Evolutionary conservation across 2,113 vertebrate species (phyloP).

Genomic region (Rissa tridactyla): DNA sequence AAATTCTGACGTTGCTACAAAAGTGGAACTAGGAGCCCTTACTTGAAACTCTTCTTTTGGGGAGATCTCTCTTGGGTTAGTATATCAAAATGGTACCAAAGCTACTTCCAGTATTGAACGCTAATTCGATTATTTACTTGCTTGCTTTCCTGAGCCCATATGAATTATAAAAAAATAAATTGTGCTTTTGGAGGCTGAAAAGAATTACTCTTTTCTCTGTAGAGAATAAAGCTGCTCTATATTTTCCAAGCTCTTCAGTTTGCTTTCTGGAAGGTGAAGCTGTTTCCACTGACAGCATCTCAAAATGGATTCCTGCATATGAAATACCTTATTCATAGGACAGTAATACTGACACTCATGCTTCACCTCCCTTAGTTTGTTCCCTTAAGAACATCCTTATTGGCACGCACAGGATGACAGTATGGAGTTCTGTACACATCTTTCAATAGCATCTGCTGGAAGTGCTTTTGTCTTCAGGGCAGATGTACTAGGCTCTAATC

Average conservation of each 20-base stretch:
- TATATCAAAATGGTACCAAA: not conserved
- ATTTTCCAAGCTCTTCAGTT: not conserved
- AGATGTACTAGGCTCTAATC: not conserved
- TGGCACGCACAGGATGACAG: not conserved
- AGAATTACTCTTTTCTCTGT: not conserved
- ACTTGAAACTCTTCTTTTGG: not conserved
- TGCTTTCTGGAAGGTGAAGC: not conserved
- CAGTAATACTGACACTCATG: not conserved
- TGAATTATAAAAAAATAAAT: not conserved
- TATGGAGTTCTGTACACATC: not conserved
- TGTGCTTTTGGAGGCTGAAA: not conserved
- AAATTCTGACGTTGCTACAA: not conserved
- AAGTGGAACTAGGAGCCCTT: not conserved
- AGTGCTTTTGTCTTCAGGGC: not conserved
- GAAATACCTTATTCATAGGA: not conserved
- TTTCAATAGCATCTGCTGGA: not conserved
- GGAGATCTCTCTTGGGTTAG: not conserved
- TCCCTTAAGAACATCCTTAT: not conserved
- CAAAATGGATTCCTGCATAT: not conserved
- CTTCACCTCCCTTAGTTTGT: not conserved
- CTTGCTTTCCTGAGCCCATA: not conserved
- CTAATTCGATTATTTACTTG: not conserved
- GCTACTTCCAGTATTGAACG: not conserved
- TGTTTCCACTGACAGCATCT: not conserved
- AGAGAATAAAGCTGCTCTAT: not conserved